Evolutionary conservation across 2,797 vertebrate genomes (phyloP).

Genomic region (Sparus aurata): DNA sequence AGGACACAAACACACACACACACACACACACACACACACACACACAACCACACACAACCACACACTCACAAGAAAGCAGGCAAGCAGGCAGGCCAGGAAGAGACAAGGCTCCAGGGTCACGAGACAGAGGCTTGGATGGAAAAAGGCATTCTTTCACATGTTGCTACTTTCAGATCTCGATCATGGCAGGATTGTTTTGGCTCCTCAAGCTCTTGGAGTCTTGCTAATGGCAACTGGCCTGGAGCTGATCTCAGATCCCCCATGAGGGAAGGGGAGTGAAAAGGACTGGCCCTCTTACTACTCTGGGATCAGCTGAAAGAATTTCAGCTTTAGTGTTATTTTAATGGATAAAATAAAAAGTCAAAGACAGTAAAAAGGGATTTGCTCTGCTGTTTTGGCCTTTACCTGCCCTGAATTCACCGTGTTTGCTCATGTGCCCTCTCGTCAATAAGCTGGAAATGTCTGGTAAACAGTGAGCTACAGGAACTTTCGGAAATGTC

Average conservation of each 20-base stretch:
- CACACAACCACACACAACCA: constrained; percentile 22
- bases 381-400: constrained; percentile 14
- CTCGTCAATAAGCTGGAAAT: constrained; percentile 55
- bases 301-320: constrained; percentile 22
- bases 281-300: constrained; percentile 30
- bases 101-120: constrained; percentile 75
- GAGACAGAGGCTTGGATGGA: constrained; percentile 82
- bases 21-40: constrained; percentile 30
- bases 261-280: constrained; percentile 38
- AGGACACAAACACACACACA: constrained; percentile 25
- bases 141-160: constrained; percentile 88
- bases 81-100: constrained; percentile 48
- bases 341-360: constrained; percentile 23
- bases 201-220: constrained; percentile 54
- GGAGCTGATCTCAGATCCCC: constrained; percentile 53
- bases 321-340: not conserved
- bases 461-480: constrained; percentile 57
- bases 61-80: constrained; percentile 27
- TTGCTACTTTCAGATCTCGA: constrained; percentile 84
- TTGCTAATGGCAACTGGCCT: constrained; percentile 60
- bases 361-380: not conserved
- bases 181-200: constrained; percentile 79
- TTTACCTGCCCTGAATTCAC: constrained; percentile 34
- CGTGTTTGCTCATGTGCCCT: constrained; percentile 50
- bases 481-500: constrained; percentile 75